phyloP scores from a whole-genome alignment of 2,797 vertebrate genomes.

The Leptoclinus maculatus region DNA sequence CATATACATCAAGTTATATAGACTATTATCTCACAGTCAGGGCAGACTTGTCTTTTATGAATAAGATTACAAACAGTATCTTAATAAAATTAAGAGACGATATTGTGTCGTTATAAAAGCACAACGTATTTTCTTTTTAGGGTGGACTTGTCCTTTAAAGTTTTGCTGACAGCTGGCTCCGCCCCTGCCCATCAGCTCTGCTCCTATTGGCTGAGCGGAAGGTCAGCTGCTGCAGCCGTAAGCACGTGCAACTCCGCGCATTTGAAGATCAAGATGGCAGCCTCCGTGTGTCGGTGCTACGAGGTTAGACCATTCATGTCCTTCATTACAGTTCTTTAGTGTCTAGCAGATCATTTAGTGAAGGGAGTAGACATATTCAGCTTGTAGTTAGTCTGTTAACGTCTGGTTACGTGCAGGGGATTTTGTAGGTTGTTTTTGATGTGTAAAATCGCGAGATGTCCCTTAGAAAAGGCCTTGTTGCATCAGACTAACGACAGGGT shows the following conservation, averaged over 20 bases:
- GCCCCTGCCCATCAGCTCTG: constrained; percentile 22
- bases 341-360: rapidly evolving
- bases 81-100: too few relatives aligned
- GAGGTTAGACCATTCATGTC: constrained; percentile 71
- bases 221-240: constrained; percentile 61
- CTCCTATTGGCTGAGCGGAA: constrained; percentile 61
- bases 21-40: too few relatives aligned
- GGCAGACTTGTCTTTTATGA: too few relatives aligned
- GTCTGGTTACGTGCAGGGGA: rapidly evolving
- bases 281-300: constrained; percentile 81
- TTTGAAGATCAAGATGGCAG: constrained; percentile 80
- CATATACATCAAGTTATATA: too few relatives aligned
- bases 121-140: background rate
- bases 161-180: constrained; percentile 34
- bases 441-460: background rate
- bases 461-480: constrained; percentile 51
- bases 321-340: background rate
- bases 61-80: too few relatives aligned
- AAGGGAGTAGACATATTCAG: rapidly evolving
- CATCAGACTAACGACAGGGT: constrained; percentile 14
- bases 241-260: constrained; percentile 66
- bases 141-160: constrained; percentile 36
- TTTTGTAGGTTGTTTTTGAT: background rate
- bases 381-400: rapidly evolving
- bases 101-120: background rate